Evolutionary conservation across 2,797 vertebrate species (phyloP).

Genomic region (Eleutherodactylus coqui): DNA sequence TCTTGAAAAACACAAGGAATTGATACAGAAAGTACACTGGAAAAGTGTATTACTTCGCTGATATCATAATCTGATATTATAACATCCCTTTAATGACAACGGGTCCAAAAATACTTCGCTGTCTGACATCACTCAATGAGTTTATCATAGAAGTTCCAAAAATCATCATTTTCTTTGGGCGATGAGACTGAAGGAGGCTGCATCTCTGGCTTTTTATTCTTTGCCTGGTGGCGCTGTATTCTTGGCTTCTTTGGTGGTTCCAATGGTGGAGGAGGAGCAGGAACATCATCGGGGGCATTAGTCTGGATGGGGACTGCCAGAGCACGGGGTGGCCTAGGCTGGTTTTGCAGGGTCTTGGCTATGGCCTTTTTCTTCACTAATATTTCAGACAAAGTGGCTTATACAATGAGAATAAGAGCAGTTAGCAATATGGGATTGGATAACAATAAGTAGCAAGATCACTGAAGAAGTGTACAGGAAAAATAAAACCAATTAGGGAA

Average conservation of each 20-base stretch:
- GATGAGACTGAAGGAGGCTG: not conserved
- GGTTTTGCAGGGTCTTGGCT: conserved; percentile 23
- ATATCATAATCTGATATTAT: too few relatives aligned
- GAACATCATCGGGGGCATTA: not conserved
- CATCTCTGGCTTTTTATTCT: not conserved
- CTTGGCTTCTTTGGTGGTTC: conserved; percentile 8
- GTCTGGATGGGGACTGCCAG: not conserved
- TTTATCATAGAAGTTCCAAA: conserved; percentile 53
- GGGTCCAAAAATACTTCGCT: not conserved
- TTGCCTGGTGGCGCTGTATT: not conserved
- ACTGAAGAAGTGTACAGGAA: not conserved
- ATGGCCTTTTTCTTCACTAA: conserved; percentile 4
- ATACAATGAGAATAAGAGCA: conserved; percentile 34
- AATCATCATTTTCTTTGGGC: conserved; percentile 19
- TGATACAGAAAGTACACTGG: too few relatives aligned
- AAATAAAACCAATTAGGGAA: not conserved
- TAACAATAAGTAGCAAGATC: not conserved
- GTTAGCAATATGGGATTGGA: not conserved
- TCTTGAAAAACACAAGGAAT: too few relatives aligned
- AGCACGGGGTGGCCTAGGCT: not conserved
- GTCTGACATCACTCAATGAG: not conserved
- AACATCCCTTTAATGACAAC: not conserved
- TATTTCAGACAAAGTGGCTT: conserved; percentile 20
- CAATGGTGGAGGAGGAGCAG: not conserved
- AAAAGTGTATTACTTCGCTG: too few relatives aligned